Evolutionary conservation across 2,888 invertebrate species (phyloP), one percentile per base, ranked within the genome.

Genomic region (Eupithecia subumbrata): DNA sequence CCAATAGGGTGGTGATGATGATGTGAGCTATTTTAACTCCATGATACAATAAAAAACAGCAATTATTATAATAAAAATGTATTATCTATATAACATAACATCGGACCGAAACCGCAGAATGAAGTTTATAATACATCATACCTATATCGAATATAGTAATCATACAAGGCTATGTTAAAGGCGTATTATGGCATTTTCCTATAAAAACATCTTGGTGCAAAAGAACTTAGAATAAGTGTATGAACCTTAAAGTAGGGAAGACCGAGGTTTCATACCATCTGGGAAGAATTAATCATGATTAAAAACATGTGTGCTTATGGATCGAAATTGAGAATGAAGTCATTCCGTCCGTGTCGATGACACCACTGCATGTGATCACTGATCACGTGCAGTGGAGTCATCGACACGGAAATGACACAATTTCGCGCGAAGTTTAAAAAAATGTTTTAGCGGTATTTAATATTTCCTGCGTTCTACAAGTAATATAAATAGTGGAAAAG

Each of bases 61-160:
- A 82, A 76, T 82, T 90, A 92, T 93, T 92, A 93, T 93, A 93
- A 93, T 94, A 94, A 94, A 94, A 94, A 91, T 92, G 90, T 93
- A 93, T 91, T 93, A 90, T 91, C 92, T 93, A 91, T 93, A 91
- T 92, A 93, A 93, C 92, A 92, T 93, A 94, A 94, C 94, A 92
- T 93, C 90, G 87, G 89, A 92, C 93, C 92, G 86, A 91, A 91
- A 94, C 93, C 92, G 83, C 88, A 88, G 81, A 89, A 88, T 88
- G 88, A 91, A 90, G 89, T 87, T 90, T 87, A 91, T 88, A 90
- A 88, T 91, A 92, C 89, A 91, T 85, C 84, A 84, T 88, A 66
- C 60, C 60, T 60, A 60, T 88, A 87, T 88, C 84, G 83, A 84
- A 83, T 86, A 85, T 86, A 86, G 83, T 81, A 84, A 85, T 81